Evolutionary conservation across 2,113 vertebrate species (phyloP).

Genomic region (Falco punctatus): DNA sequence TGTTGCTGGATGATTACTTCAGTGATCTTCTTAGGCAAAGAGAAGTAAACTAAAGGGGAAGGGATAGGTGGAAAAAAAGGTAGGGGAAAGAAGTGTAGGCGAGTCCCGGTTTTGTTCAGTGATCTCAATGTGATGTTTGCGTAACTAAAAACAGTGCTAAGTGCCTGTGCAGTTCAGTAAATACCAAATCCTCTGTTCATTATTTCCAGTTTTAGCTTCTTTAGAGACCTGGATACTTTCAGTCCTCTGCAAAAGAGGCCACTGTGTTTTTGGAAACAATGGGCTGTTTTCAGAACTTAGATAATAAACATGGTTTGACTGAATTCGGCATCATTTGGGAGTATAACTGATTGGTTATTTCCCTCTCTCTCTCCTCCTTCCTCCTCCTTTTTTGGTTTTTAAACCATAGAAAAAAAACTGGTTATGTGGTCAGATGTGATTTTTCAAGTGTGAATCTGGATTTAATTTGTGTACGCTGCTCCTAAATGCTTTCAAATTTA

Average conservation of each 20-base stretch:
- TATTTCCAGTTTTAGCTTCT: not conserved
- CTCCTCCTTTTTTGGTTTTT: not conserved
- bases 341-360: not conserved
- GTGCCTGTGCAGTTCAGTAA: not conserved
- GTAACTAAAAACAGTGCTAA: not conserved
- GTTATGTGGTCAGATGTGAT: not conserved
- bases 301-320: not conserved
- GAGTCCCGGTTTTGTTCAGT: not conserved
- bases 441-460: not conserved
- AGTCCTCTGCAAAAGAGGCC: not conserved
- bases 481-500: not conserved
- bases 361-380: not conserved
- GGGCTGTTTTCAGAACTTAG: not conserved
- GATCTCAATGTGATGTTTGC: not conserved
- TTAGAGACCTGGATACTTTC: not conserved
- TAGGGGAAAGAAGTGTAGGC: not conserved
- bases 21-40: not conserved
- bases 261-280: slow-evolving; percentile 8
- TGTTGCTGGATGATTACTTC: not conserved
- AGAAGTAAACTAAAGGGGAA: not conserved
- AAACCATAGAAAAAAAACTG: not conserved
- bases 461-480: not conserved
- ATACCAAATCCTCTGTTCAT: not conserved
- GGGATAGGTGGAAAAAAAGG: not conserved
- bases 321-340: not conserved